Evolutionary conservation across 2,797 vertebrate species (phyloP), one percentile per base, ranked within the genome.

Genomic region (Hybognathus amarus): DNA sequence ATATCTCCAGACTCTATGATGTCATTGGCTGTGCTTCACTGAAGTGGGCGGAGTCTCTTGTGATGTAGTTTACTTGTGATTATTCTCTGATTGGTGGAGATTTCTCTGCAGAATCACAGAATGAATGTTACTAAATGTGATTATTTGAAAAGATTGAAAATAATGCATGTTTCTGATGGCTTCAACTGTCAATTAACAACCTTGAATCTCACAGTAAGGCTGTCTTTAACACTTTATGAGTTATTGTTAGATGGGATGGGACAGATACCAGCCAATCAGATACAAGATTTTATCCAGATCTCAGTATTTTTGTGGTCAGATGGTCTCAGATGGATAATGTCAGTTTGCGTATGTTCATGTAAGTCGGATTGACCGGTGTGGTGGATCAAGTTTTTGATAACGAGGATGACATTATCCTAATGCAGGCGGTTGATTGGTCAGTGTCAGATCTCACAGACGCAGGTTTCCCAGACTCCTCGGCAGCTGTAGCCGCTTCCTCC

Each of bases 401-500:
- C 33, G 36, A 61, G 50, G 27, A 20, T 74, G 80, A 82, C 22
- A 20, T 74, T 70, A 77, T 42, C 4, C 11, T 1, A 50, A n/a
- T 15, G 47, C 73, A 30, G 63, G 8, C 63, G 5, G 36, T 50
- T 83, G 17, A 83, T 83, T 83, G 81, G 73, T 67, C 81, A 42
- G 50, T 76, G 73, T 68, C 61, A 76, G 71, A 80, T 52, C 77
- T 74, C 74, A 77, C 6, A 38, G 83, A 70, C 56, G 59, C 76
- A 84, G 86, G 82, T 82, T 88, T 86, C 83, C 79, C 86, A 88
- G 86, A 84, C 86, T 89, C 83, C 87, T 90, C 83, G 89, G 90
- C 93, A 94, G 94, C 94, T 94, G 93, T 90, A 92, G 90, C 90
- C 89, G 88, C 89, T 90, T 84, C 91, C 89, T 92, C 93, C 93